Base-by-base conservation (phyloP, 1,140 invertebrate species). In the Lamellibrachia luymesi region DNA sequence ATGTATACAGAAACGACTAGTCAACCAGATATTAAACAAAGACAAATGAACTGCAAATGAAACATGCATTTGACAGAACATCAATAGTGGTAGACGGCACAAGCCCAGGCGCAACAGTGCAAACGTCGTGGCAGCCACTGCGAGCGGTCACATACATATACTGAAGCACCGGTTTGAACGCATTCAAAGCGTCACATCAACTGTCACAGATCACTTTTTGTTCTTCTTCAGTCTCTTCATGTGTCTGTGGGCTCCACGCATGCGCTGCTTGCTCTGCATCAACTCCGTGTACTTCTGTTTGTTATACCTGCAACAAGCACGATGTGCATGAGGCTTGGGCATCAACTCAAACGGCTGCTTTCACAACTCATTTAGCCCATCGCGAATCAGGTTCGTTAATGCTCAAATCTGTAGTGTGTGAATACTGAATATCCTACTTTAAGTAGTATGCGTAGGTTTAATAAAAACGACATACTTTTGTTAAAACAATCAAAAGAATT, bases 211-310 rank as follows among this genome's bases (percentile, higher is more conserved):
- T 93, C 91, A 92, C 93, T 96, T 97, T 93, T 97, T 97, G 94
- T 97, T 10, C 64, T 80, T 97, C 92, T 95, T 96, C 93, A 97
- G 97, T 94, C 96, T 96, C 94, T 96, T 97, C 22, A 97, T 96
- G 93, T 97, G 96, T 94, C 95, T 96, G 94, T 97, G 96, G n/a
- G 96, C 96, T 94, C 97, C 97, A 22, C 92, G 97, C n/a, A 92
- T 64, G 17, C 94, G 93, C 94, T 97, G 98, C 92, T 97, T 97
- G 94, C 97, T 98, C 93, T 98, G 97, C 50, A 98, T 97, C 17
- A 98, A 98, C 94, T 98, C 97, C 92, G 97, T 97, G 95, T 98
- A 98, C 96, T 98, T 98, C 94, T 97, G 97, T 96, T 98, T 98
- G 95, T 98, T 98, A 94, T 94, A 96, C 92, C 95, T 96, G 93